Conservation (phyloP, 2,113 vertebrate species). For the Hyperopisus bebe region DNA sequence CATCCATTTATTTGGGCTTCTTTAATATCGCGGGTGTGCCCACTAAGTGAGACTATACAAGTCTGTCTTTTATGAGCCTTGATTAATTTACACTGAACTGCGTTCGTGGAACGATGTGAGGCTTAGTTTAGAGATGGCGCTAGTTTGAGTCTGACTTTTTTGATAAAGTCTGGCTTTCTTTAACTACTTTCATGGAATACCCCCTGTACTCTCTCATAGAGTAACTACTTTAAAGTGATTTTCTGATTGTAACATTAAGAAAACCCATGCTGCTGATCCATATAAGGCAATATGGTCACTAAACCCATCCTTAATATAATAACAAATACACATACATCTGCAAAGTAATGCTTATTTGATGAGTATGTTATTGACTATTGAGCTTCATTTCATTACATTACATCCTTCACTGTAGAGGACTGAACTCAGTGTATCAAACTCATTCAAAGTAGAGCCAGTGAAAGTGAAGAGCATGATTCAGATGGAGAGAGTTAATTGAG, state of each 20-base stretch:
- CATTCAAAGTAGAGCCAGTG: slow-evolving; percentile 21
- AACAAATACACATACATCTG: not conserved
- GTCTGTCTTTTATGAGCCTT: too few species aligned
- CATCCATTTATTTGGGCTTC: too few species aligned
- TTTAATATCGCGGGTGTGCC: too few species aligned
- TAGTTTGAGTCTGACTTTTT: too few species aligned
- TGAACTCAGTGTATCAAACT: slow-evolving; percentile 23
- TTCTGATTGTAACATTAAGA: not conserved
- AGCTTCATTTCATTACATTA: slow-evolving; percentile 37
- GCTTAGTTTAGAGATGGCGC: too few species aligned
- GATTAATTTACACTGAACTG: too few species aligned
- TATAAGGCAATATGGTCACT: not conserved
- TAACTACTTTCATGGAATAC: too few species aligned
- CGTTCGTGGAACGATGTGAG: too few species aligned
- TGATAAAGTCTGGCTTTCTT: too few species aligned
- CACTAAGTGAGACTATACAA: too few species aligned
- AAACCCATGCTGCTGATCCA: not conserved
- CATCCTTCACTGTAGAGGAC: slow-evolving; percentile 20
- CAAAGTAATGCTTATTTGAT: slow-evolving; percentile 27
- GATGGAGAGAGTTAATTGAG: slow-evolving; percentile 45
- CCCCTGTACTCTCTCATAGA: not conserved
- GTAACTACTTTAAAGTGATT: not conserved
- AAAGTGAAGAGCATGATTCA: slow-evolving; percentile 35
- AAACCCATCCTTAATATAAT: not conserved
- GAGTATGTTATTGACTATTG: slow-evolving; percentile 27